Conservation (phyloP, 1,140 invertebrate genomes). For the Cepaea nemoralis region DNA sequence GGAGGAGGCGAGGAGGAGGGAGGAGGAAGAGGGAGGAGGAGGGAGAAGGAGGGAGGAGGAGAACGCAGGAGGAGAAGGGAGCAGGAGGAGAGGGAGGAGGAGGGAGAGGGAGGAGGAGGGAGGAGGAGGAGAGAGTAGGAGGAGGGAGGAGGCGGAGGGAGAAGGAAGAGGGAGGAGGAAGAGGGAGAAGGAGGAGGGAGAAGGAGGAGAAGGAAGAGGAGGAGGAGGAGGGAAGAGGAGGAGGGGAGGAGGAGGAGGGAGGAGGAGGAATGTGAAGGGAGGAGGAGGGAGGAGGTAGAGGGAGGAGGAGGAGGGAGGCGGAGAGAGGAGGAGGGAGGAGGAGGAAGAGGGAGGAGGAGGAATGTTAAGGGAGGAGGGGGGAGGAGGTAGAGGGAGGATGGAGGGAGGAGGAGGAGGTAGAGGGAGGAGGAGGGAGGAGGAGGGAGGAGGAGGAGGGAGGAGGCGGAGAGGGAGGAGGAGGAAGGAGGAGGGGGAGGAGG, state of each 20-base stretch:
- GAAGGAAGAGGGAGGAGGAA: background rate
- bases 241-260: too few species aligned
- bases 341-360: too few species aligned
- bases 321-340: too few species aligned
- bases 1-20: too few species aligned
- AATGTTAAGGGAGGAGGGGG: background rate
- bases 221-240: constrained; percentile 1
- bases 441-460: constrained; percentile 14
- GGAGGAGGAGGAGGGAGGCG: background rate
- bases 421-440: background rate
- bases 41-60: too few species aligned
- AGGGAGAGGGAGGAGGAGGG: too few species aligned
- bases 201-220: background rate
- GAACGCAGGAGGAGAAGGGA: background rate
- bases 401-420: background rate
- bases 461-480: constrained; percentile 4
- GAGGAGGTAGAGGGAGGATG: background rate
- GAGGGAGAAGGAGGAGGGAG: too few species aligned
- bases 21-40: too few species aligned
- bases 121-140: too few species aligned
- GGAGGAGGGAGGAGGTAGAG: background rate
- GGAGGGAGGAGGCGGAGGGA: too few species aligned
- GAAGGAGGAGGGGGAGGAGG: background rate
- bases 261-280: background rate
- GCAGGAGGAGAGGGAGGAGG: background rate